A percentile compares a stretch with the other conserved stretches of the same genome.
These are phyloP conservation scores for Epinephelus malabaricus DNA, from an alignment of 2,797 vertebrate species.

Conservation along the genomic window DNA sequence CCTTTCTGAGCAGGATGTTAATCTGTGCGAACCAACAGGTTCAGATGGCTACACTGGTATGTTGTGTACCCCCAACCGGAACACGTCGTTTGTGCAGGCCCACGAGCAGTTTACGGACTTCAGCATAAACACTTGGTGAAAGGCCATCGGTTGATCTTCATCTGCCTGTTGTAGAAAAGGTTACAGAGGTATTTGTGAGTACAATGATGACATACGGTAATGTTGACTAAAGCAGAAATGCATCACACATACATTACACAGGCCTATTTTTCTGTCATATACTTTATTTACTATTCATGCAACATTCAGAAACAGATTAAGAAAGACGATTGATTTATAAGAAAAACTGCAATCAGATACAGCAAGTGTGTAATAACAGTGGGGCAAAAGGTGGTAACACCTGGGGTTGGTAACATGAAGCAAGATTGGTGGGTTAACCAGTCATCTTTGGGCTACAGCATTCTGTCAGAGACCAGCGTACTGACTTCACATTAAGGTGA, in stretches of 20 bases:
- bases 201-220: not conserved
- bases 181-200: not conserved
- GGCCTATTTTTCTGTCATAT: no score
- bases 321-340: not conserved
- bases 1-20: conserved; percentile 25
- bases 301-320: not conserved
- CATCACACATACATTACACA: not conserved
- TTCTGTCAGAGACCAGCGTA: no score
- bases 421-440: no score
- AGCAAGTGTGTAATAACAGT: no score
- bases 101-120: conserved; percentile 82
- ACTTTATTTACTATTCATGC: not conserved
- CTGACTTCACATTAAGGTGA: not conserved
- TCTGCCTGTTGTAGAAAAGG: conserved; percentile 74
- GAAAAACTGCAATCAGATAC: not conserved
- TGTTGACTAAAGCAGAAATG: not conserved
- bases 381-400: no score
- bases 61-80: conserved; percentile 87
- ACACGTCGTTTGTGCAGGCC: conserved; percentile 87
- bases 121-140: conserved; percentile 88
- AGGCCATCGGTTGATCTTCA: conserved; percentile 87
- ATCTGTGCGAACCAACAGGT: not conserved
- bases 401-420: no score
- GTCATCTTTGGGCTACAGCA: no score
- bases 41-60: conserved; percentile 77